phyloP scores from a whole-genome alignment of 1,140 invertebrate genomes.

The Antheraea pernyi region DNA sequence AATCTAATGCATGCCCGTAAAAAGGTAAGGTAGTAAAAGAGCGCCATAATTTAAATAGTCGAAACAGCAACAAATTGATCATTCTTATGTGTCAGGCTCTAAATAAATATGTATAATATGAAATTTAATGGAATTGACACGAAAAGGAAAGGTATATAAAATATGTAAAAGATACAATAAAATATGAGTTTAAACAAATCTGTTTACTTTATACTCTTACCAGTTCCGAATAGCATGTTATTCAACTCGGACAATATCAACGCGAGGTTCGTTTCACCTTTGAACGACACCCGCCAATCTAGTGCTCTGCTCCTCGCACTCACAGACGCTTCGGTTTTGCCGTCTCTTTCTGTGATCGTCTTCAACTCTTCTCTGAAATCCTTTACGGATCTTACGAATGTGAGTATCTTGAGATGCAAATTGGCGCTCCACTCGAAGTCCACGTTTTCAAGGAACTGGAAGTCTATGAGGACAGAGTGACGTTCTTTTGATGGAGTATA shows the following conservation, averaged over 20 bases:
- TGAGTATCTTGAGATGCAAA: constrained; percentile 86
- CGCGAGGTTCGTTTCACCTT: constrained; percentile 80
- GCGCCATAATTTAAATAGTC: too few species aligned
- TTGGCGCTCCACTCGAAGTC: constrained; percentile 86
- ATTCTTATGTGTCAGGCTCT: too few species aligned
- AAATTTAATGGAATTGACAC: too few species aligned
- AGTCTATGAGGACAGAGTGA: constrained; percentile 68
- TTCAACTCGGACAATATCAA: constrained; percentile 82
- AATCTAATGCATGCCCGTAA: too few species aligned
- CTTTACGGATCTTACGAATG: constrained; percentile 81
- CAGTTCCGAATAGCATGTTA: constrained; percentile 81
- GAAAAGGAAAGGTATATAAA: too few species aligned
- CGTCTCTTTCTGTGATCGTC: constrained; percentile 30
- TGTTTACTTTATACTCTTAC: constrained; percentile 48
- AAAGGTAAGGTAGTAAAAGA: too few species aligned
- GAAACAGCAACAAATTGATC: too few species aligned
- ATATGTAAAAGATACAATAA: neutral
- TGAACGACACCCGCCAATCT: constrained; percentile 76
- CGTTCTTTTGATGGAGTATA: constrained; percentile 55
- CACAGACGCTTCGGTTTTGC: constrained; percentile 9
- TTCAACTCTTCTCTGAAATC: constrained; percentile 68
- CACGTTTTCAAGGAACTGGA: constrained; percentile 83
- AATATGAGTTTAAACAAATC: neutral
- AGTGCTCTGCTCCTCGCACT: constrained; percentile 33
- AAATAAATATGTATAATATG: too few species aligned